Evolutionary conservation across 2,888 invertebrate species (phyloP).

Genomic region (Volucella zonaria): DNA sequence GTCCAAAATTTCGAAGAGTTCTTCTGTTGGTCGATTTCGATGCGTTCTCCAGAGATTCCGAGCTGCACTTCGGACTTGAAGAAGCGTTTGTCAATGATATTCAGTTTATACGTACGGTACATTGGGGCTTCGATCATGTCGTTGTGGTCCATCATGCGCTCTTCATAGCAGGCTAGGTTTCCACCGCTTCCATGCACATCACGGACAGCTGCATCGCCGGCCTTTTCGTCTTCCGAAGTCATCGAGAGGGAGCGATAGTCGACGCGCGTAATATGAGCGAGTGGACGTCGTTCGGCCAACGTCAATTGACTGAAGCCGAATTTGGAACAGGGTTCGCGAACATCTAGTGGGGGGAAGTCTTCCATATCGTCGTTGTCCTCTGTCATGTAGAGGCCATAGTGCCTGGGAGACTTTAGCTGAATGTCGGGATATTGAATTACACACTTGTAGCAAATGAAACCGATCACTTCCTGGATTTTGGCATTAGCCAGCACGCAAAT

Average conservation of each 20-base stretch:
- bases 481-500: constrained; percentile 92
- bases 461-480: constrained; percentile 95
- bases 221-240: constrained; percentile 83
- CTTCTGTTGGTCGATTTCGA: constrained; percentile 92
- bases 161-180: constrained; percentile 83
- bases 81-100: constrained; percentile 90
- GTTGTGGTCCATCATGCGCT: constrained; percentile 88
- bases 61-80: constrained; percentile 93
- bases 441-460: constrained; percentile 94
- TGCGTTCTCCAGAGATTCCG: constrained; percentile 94
- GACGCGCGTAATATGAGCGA: constrained; percentile 79
- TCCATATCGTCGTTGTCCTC: constrained; percentile 95
- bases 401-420: constrained; percentile 85
- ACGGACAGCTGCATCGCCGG: constrained; percentile 78
- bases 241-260: constrained; percentile 81
- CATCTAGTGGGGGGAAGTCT: constrained; percentile 95
- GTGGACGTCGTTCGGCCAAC: constrained; percentile 87
- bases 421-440: constrained; percentile 87
- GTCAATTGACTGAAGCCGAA: constrained; percentile 96
- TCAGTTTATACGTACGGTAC: constrained; percentile 91
- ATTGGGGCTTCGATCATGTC: constrained; percentile 93
- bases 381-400: constrained; percentile 95
- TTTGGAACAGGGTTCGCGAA: constrained; percentile 94
- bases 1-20: constrained; percentile 86
- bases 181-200: constrained; percentile 80